phyloP scores from a whole-genome alignment of 53 echinoderm and acorn worm genomes.

The Echinarachnius parma region DNA sequence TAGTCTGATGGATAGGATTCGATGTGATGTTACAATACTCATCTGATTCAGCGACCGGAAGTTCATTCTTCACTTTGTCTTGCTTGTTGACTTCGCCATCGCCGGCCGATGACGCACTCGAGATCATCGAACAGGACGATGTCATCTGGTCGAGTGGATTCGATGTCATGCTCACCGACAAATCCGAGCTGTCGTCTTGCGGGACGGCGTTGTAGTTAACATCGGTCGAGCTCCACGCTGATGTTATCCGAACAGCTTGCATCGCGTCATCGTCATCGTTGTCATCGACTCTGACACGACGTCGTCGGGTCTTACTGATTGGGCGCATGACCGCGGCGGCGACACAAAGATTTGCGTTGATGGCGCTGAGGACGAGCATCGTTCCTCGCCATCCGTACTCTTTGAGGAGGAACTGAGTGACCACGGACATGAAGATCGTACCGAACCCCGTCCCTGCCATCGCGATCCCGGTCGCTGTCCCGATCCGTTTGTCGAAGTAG shows the following conservation, averaged over 20 bases:
- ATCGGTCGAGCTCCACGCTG: neutral
- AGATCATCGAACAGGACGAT: no score
- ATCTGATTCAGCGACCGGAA: no score
- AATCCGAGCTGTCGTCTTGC: neutral
- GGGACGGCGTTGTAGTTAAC: slow-evolving; percentile 3
- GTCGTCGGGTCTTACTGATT: neutral
- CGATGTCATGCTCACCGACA: no score
- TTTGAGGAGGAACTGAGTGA: slow-evolving; percentile 31
- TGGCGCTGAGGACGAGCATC: slow-evolving; percentile 38
- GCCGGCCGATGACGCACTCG: no score
- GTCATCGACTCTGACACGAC: neutral
- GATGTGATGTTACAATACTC: neutral
- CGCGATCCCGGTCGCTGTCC: slow-evolving; percentile 31
- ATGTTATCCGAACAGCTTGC: neutral
- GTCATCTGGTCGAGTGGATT: no score
- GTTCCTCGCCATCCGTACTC: slow-evolving; percentile 49
- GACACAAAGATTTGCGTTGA: slow-evolving; percentile 33
- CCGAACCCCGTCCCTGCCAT: slow-evolving; percentile 45
- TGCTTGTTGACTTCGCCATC: no score
- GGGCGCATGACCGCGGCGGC: slow-evolving; percentile 40
- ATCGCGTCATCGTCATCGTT: neutral
- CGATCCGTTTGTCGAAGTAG: slow-evolving; percentile 30
- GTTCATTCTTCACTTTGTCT: no score
- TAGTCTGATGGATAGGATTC: slow-evolving; percentile 1
- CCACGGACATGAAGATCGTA: slow-evolving; percentile 38